Evolutionary conservation across 92 coral and sea anemone genomes (phyloP), one percentile per base, ranked within the genome.

Genomic region (Epizoanthus ramosus): DNA sequence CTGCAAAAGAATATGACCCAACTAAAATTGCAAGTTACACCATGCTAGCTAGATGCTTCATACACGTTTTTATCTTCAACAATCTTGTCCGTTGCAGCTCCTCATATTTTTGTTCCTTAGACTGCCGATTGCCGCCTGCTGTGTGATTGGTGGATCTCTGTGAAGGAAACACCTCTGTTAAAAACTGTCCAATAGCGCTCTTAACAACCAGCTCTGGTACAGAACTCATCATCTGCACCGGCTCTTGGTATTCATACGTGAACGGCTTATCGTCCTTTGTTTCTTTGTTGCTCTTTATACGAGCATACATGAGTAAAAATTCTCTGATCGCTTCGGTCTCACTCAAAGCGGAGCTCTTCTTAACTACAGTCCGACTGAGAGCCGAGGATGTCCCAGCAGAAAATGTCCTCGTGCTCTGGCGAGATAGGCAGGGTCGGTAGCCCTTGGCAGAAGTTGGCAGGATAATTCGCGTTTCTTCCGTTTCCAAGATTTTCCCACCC

Each of bases 121-220:
- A 72, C 45, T 4, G 23, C 10, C n/a, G 58, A 25, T 45, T 54
- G 1, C 59, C 64, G 23, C 73, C 85, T 14, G 52, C 47, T 65
- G 73, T 43, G 28, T 80, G 84, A 35, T 33, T 63, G 0, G 59
- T 43, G 24, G 71, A 41, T 82, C 75, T 85, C 71, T 80, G 92
- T 2, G 91, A 80, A 8, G 95, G 95, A 79, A 93, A 91, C n/a
- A 89, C 88, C 22, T 80, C 65, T 16, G 91, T 88, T 2, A 93
- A 59, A 54, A 93, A 93, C 69, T 93, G 93, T 28, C 98, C 98
- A 50, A 93, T 91, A 16, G 95, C 95, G 68, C 98, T 93, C 59
- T 93, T 93, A 24, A 93, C 89, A 3, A 93, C 95, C 31, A 93
- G 76, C 81, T 91, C 95, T 0, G 98, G 98, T 18, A 94, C 88